Conservation (phyloP, 2,888 invertebrate genomes). For the Rhingia rostrata region DNA sequence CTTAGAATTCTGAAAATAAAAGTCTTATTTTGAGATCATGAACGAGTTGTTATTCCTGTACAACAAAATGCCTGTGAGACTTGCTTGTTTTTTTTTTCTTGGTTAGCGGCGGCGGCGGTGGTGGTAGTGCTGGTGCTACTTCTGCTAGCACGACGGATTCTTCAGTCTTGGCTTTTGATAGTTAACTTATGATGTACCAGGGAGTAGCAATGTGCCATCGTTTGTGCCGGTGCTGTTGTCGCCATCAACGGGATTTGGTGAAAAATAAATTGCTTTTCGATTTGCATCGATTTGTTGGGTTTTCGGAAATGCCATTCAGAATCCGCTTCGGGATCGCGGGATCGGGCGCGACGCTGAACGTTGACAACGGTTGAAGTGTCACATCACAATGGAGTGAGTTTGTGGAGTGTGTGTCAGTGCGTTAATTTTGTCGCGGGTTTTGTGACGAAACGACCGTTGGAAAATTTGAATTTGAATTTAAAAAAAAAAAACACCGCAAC, state of each 20-base stretch:
- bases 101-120: conserved; percentile 64
- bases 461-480: conserved; percentile 69
- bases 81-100: conserved; percentile 45
- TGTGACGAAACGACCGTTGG: conserved; percentile 58
- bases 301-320: conserved; percentile 24
- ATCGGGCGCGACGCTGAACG: not conserved
- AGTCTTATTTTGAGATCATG: conserved; percentile 75
- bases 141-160: conserved; percentile 55
- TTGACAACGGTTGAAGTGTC: conserved; percentile 13
- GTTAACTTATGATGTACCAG: conserved; percentile 54
- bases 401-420: conserved; percentile 18
- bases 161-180: conserved; percentile 56
- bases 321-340: conserved; percentile 8
- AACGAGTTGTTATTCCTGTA: conserved; percentile 75
- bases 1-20: conserved; percentile 75
- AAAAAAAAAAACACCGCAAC: conserved; percentile 11
- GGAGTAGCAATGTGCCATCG: conserved; percentile 41
- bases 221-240: conserved; percentile 2
- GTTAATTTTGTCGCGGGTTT: conserved; percentile 25
- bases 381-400: not conserved
- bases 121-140: conserved; percentile 31
- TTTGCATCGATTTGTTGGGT: conserved; percentile 1
- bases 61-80: conserved; percentile 72
- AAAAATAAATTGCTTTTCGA: conserved; percentile 21
- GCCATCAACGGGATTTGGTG: conserved; percentile 6